These are phyloP conservation scores for Eudemis profundana DNA, from an alignment of 2,888 invertebrate genomes.

Conservation along the genomic window DNA sequence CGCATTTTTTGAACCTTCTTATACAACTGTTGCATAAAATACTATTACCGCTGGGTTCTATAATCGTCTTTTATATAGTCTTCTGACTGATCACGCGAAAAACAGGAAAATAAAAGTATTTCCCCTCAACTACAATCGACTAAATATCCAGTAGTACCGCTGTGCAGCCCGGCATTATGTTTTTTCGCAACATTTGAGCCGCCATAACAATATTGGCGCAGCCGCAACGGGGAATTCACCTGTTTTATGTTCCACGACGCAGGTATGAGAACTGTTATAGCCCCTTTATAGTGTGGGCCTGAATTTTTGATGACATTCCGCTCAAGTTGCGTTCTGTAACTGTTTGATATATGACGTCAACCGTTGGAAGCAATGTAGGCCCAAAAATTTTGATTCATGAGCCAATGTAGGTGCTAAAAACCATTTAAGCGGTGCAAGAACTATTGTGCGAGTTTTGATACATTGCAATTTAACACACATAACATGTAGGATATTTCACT, in stretches of 20 bases:
- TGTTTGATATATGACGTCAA: constrained; percentile 15
- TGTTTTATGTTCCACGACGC: constrained; percentile 49
- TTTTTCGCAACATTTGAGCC: constrained; percentile 52
- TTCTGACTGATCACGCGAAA: too few species aligned
- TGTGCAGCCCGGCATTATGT: constrained; percentile 28
- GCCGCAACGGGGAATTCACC: constrained; percentile 44
- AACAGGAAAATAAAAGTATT: too few species aligned
- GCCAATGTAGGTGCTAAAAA: neutral
- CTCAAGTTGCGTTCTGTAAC: constrained; percentile 13
- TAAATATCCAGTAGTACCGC: constrained; percentile 30
- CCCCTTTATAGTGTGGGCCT: constrained; percentile 42
- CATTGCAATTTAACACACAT: too few species aligned
- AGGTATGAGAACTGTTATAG: constrained; percentile 45
- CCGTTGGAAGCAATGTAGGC: neutral
- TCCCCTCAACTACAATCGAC: constrained; percentile 7
- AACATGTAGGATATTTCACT: too few species aligned
- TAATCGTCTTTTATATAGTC: too few species aligned
- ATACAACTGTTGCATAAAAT: too few species aligned
- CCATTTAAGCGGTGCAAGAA: too few species aligned
- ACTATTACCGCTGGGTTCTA: too few species aligned
- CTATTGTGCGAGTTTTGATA: too few species aligned
- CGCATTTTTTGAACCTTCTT: too few species aligned
- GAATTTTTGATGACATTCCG: constrained; percentile 33
- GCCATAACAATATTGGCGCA: constrained; percentile 51
- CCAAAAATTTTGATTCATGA: neutral